phyloP scores from a whole-genome alignment of 2,797 vertebrate genomes.

The Hapalemur alaotrensis region DNA sequence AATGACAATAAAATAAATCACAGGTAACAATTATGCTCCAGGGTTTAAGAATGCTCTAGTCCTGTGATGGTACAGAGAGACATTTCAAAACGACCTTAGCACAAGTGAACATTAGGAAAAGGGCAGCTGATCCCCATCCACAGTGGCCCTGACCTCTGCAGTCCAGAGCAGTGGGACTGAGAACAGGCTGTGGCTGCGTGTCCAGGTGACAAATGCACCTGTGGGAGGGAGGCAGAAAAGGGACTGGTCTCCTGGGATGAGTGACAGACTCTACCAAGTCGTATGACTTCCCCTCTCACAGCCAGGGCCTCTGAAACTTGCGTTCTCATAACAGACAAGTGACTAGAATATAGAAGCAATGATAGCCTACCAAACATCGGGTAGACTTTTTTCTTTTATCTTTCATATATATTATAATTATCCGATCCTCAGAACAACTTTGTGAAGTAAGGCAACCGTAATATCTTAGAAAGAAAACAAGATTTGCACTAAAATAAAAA shows the following conservation, averaged over 20 bases:
- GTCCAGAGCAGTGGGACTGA: neutral
- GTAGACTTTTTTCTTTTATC: constrained; percentile 6
- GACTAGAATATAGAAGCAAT: neutral
- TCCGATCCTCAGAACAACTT: constrained; percentile 17
- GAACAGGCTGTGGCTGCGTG: neutral
- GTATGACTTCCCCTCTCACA: neutral
- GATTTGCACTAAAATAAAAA: constrained; percentile 1
- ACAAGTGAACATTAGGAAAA: neutral
- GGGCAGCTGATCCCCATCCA: neutral
- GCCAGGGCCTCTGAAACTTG: neutral
- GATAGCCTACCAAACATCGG: neutral
- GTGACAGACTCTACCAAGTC: neutral
- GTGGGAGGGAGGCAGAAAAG: neutral
- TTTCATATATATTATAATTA: constrained; percentile 60
- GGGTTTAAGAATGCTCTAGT: neutral
- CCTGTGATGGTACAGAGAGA: neutral
- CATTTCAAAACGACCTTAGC: neutral
- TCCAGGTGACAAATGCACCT: neutral
- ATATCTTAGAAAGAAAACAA: constrained; percentile 40
- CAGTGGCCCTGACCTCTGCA: rapidly evolving
- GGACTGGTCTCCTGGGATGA: neutral
- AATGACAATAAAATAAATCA: neutral
- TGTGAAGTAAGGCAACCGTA: neutral
- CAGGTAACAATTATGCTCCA: neutral
- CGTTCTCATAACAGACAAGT: neutral